Evolutionary conservation across 2,113 vertebrate genomes (phyloP), one percentile per base, ranked within the genome.

Genomic region (Centropus bengalensis): DNA sequence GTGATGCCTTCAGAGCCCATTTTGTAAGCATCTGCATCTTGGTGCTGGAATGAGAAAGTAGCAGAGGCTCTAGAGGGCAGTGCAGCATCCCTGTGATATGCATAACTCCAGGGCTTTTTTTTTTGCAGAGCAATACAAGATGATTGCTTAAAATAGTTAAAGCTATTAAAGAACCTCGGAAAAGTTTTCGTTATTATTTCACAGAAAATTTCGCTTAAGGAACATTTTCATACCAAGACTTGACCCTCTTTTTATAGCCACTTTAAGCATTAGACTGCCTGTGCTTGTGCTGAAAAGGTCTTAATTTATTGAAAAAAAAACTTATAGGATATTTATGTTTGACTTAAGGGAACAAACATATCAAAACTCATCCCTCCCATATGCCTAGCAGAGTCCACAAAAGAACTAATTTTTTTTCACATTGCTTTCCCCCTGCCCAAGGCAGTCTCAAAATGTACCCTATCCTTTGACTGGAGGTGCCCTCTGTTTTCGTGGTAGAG

Each of bases 41-140:
- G 73, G 32, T 63, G 47, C 58, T 80, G 78, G 82, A 75, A 87
- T 19, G 58, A 86, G 27, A 30, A 54, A 59, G 26, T 13, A 42
- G n/a, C 18, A 73, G 33, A 17, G 45, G 33, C 96, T 92, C 78
- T 86, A 97, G 96, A 95, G 93, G 95, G 95, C 96, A 96, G 86
- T 94, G 88, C 67, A 91, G 86, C 89, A 88, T 71, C 89, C 94
- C 79, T 69, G 36, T 51, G 58, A 14, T 17, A 5, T 0, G 10
- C 49, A 23, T 32, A 56, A 24, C 19, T 73, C 33, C 55, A 18
- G 58, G 7, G 15, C 21, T 49, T 23, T 49, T 5, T 5, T 58
- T 78, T 5, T 5, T 58, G 75, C 45, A 6, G 0, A 30, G 42
- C 52, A 30, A 19, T 59, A n/a, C 62, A 8, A 26, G 54, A 38